Base-by-base conservation (phyloP, 1,140 invertebrate genomes). In the Brachionus angularis region DNA sequence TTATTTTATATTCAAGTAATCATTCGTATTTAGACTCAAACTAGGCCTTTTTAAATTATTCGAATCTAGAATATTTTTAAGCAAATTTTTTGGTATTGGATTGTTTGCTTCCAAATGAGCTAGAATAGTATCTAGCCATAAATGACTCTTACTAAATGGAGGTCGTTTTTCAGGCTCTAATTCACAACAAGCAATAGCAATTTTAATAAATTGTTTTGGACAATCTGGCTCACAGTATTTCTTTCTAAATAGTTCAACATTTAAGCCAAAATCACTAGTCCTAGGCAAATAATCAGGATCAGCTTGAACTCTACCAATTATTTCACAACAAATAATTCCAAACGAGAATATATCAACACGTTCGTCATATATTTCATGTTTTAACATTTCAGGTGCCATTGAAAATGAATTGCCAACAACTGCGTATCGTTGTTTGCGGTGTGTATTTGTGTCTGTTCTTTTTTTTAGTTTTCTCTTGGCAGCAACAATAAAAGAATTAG, bases 261-360 rank as follows among this genome's bases (percentile, higher is more conserved):
- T 93, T 1, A 96, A 83, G 4, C 91, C 91, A 78, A 94, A 96
- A 79, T 95, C 91, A 42, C 87, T 86, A 0, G 90, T 91, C 29
- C 91, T 84, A 0, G 92, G 91, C 71, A 96, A 81, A 76, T 88
- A 91, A 78, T 95, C 92, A 1, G 92, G 92, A 83, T 96, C 92
- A 0, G 92, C 92, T 70, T 90, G 88, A 1, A 95, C 90, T 46
- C 92, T 84, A 0, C 91, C 91, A 77, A 96, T 95, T 61, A 95
- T 91, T 87, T 91, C 79, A 77, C 78, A 80, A 1, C 78, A 49
- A 71, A 80, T 76, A 55, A 80, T 80, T 10, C 79, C 79, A 75
- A 75, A 79, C 7, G 79, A 79, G 67, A 81, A 80, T 0, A 79
- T 72, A 71, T 81, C 79, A 0, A 80, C 80, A 72, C 79, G 78